These are phyloP conservation scores for Coleophora deauratella DNA, from an alignment of 2,888 invertebrate species.

Conservation along the genomic window DNA sequence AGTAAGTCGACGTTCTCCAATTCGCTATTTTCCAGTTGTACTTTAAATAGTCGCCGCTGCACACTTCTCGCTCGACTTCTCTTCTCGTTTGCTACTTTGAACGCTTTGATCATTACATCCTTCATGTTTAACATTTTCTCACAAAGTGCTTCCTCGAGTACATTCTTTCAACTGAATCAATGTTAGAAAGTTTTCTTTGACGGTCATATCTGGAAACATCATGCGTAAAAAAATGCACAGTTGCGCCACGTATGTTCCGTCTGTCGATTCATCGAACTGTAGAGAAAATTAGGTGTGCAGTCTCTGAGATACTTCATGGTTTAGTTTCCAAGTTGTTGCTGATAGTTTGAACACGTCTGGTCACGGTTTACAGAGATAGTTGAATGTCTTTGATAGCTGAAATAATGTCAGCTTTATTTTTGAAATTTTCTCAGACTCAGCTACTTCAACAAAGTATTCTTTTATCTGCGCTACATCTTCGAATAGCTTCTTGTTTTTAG, in stretches of 20 bases:
- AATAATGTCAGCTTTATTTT: conserved; percentile 12
- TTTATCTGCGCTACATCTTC: conserved; percentile 15
- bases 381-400: conserved; percentile 11
- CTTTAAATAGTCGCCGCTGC: no score
- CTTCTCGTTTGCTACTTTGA: no score
- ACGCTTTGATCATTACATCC: no score
- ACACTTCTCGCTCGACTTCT: no score
- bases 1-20: no score
- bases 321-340: conserved; percentile 8
- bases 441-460: conserved; percentile 11
- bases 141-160: no score
- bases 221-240: conserved; percentile 17
- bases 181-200: conserved; percentile 18
- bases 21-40: no score
- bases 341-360: conserved; percentile 11
- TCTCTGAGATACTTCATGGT: conserved; percentile 11
- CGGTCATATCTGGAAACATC: conserved; percentile 15
- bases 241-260: conserved; percentile 17
- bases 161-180: conserved; percentile 17
- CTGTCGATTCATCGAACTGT: conserved; percentile 20
- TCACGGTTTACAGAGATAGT: conserved; percentile 10
- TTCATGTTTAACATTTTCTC: no score
- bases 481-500: conserved; percentile 21
- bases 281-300: conserved; percentile 1
- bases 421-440: conserved; percentile 13